phyloP scores from a whole-genome alignment of 2,888 invertebrate species.

The Melangyna quadrimaculata region DNA sequence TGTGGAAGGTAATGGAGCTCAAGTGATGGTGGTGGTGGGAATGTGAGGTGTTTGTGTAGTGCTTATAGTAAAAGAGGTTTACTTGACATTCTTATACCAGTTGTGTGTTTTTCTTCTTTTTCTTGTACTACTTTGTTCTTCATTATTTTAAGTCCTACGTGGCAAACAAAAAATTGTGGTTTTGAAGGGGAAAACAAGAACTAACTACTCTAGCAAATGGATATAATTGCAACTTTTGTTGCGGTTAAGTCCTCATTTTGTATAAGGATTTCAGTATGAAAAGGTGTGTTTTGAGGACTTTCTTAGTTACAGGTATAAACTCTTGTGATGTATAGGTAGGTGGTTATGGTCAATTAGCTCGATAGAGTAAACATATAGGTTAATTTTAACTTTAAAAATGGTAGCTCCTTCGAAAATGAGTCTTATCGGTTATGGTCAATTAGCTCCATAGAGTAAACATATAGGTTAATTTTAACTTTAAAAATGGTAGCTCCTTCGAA shows the following conservation, averaged over 20 bases:
- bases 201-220: background rate
- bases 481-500: too few relatives aligned
- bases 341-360: too few relatives aligned
- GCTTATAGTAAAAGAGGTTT: slow-evolving; percentile 31
- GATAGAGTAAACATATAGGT: too few relatives aligned
- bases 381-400: too few relatives aligned
- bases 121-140: background rate
- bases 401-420: too few relatives aligned
- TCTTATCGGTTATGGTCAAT: too few relatives aligned
- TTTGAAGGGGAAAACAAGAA: background rate
- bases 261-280: background rate
- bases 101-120: background rate
- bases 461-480: too few relatives aligned
- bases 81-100: slow-evolving; percentile 14
- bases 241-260: background rate
- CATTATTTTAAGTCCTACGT: background rate
- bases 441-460: too few relatives aligned
- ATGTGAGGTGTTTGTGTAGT: slow-evolving; percentile 29
- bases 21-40: slow-evolving; percentile 47
- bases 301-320: too few relatives aligned
- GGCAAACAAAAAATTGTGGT: background rate
- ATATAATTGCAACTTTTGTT: background rate
- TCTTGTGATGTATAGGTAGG: too few relatives aligned
- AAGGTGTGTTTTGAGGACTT: background rate
- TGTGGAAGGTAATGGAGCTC: slow-evolving; percentile 58